Base-by-base conservation (phyloP, 2,888 invertebrate genomes). In the Lasioglossum oenotherae region DNA sequence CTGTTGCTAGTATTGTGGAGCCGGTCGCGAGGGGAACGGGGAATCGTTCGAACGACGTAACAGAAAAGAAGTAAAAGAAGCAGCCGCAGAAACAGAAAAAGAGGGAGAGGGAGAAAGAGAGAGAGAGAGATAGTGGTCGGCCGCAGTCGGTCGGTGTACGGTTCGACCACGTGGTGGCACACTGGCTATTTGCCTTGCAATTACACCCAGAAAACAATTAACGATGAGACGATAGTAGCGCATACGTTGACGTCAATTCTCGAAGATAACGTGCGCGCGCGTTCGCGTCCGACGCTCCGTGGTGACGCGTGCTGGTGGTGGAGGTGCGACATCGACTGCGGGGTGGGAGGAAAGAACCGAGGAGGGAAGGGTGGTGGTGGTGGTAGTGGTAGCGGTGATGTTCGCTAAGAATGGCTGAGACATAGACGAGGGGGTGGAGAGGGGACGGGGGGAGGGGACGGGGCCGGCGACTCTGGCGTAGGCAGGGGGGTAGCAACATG, bases 201-300 rank as follows among this genome's bases (percentile, higher is more conserved):
- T 92, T 93, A 92, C 90, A 90, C 89, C 87, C 87, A 88, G 90
- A 80, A 71, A 86, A 89, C 90, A 92, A 93, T 93, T 93, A 93
- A 93, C 88, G 90, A 87, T 82, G 87, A 86, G 91, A 87, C 88
- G 88, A 86, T 81, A 85, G 88, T 87, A 85, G 81, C 84, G 87
- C 81, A 85, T 87, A 91, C 93, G 90, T 93, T 94, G 94, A 94
- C 94, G 94, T 94, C 94, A 94, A 94, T 94, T 92, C 93, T 92
- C 92, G 91, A 92, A 93, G 94, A 93, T 93, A 93, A 93, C 91
- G 89, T 86, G 91, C 84, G 87, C 88, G 89, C 74, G 87, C 83
- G 86, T 84, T 88, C 75, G 86, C 83, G 86, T 85, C 72, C 78
- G 76, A 41, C 53, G 78, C 19, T 41, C 16, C 57, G 57, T 31